Evolutionary conservation across 1,140 invertebrate species (phyloP).

Genomic region (Anastrepha ludens): DNA sequence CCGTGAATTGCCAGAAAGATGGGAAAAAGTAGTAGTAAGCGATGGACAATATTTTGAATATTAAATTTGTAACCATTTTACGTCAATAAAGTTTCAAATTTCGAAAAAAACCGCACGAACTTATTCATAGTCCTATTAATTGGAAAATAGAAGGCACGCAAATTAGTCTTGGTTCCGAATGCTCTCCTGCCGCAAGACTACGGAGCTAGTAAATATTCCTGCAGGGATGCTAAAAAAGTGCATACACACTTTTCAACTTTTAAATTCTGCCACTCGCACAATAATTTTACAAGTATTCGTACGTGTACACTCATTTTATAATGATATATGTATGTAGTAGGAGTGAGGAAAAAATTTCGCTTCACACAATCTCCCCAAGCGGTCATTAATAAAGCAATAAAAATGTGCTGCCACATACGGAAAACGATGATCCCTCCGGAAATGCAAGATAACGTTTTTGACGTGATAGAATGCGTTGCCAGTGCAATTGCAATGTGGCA

Average conservation of each 20-base stretch:
- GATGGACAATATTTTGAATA: no score
- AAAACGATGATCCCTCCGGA: constrained; percentile 73
- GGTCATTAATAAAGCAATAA: constrained; percentile 48
- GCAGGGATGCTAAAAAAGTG: neutral
- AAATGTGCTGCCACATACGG: constrained; percentile 62
- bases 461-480: constrained; percentile 63
- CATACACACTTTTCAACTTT: neutral
- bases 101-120: no score
- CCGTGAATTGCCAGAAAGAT: no score
- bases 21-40: no score
- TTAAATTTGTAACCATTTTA: no score
- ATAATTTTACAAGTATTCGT: neutral
- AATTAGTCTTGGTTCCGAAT: no score
- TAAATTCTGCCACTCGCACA: neutral
- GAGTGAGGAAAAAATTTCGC: neutral
- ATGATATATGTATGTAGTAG: neutral
- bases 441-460: constrained; percentile 72
- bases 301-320: neutral
- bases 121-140: no score
- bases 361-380: neutral
- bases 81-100: no score
- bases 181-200: no score
- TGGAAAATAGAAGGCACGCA: no score
- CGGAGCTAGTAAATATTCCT: neutral
- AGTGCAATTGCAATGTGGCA: constrained; percentile 14